Conservation (phyloP, 1,140 invertebrate species). For the Drosophila ercepeae region DNA sequence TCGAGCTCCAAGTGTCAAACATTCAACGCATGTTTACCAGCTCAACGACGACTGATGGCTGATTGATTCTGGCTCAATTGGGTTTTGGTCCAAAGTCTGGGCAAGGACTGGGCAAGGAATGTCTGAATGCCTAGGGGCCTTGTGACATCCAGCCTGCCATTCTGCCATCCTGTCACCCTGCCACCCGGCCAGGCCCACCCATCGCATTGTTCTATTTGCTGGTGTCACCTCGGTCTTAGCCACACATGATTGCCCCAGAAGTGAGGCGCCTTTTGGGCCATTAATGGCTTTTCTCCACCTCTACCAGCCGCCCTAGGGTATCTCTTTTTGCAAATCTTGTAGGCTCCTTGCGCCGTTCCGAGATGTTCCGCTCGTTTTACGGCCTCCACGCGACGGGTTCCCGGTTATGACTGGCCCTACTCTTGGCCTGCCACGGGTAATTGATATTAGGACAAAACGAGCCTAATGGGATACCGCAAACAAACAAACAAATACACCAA, state of each 20-base stretch:
- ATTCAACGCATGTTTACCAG: conserved; percentile 26
- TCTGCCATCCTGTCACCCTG: background rate
- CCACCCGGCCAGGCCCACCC: background rate
- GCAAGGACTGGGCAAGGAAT: conserved; percentile 21
- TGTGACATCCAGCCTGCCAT: conserved; percentile 10
- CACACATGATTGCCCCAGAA: conserved; percentile 46
- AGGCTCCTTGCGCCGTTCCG: background rate
- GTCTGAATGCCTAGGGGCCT: conserved; percentile 8
- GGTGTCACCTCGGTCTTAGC: conserved; percentile 38
- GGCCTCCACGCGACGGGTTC: conserved; percentile 48
- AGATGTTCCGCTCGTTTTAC: conserved; percentile 38
- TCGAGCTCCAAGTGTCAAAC: conserved; percentile 26
- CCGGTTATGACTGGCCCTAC: conserved; percentile 33
- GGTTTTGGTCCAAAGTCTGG: conserved; percentile 7
- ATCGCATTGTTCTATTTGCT: conserved; percentile 24
- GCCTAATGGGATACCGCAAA: conserved; percentile 55
- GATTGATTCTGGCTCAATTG: conserved; percentile 48
- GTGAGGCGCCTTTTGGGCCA: conserved; percentile 40
- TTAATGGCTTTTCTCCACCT: conserved; percentile 29
- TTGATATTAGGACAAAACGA: conserved; percentile 69
- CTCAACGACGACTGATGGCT: conserved; percentile 30
- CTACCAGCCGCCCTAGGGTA: background rate
- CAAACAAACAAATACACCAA: conserved; percentile 44
- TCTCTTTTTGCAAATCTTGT: background rate
- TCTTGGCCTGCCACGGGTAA: conserved; percentile 33